Evolutionary conservation across 1,140 invertebrate species (phyloP).

Genomic region (Mamestra configurata): DNA sequence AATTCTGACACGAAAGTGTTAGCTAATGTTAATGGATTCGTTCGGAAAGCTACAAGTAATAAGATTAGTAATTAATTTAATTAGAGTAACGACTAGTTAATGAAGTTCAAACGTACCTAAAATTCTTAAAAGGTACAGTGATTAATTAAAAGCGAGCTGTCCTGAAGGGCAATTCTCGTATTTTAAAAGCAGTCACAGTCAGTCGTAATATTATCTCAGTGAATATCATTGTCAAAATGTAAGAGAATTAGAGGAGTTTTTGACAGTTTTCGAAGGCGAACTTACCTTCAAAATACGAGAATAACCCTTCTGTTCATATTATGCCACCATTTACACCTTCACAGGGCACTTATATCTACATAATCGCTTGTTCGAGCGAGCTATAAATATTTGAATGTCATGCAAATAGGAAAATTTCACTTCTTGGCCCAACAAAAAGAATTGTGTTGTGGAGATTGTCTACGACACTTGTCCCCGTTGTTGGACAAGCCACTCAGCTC

Average conservation of each 20-base stretch:
- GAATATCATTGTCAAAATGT: too few species aligned
- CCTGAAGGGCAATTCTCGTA: neutral
- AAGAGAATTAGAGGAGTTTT: too few species aligned
- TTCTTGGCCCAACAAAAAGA: slow-evolving; percentile 48
- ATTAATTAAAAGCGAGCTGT: too few species aligned
- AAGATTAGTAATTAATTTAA: slow-evolving; percentile 9
- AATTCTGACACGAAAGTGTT: too few species aligned
- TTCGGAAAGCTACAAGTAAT: too few species aligned
- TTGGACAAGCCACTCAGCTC: slow-evolving; percentile 55
- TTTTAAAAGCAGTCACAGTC: too few species aligned
- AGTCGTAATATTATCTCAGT: too few species aligned
- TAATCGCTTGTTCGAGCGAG: slow-evolving; percentile 32
- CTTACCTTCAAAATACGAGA: neutral
- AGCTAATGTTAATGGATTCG: too few species aligned
- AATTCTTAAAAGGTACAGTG: too few species aligned
- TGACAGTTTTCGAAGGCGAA: too few species aligned
- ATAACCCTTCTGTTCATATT: neutral
- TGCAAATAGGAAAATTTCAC: slow-evolving; percentile 48
- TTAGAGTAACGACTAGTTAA: neutral
- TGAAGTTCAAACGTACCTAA: neutral
- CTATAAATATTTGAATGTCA: slow-evolving; percentile 56
- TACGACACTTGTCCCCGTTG: slow-evolving; percentile 60
- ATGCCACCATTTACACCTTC: slow-evolving; percentile 8
- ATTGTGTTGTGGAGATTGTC: slow-evolving; percentile 50
- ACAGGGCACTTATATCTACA: slow-evolving; percentile 18